Conservation (phyloP, 2,113 vertebrate genomes). For the Struthio camelus region DNA sequence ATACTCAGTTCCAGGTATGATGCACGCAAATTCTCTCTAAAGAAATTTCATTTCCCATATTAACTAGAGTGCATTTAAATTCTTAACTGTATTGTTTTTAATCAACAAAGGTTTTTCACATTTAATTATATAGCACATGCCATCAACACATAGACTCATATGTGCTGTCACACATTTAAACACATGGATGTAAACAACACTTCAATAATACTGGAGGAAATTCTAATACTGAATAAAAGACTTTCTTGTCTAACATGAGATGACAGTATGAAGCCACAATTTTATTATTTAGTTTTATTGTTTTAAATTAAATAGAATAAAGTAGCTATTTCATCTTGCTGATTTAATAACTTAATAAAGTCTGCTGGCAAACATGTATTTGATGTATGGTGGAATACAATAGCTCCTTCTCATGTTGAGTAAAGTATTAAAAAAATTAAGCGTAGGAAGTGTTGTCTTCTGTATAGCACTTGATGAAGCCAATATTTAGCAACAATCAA, state of each 20-base stretch:
- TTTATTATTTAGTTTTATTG: conserved; percentile 73
- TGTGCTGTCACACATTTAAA: not conserved
- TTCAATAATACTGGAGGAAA: not conserved
- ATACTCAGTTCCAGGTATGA: not conserved
- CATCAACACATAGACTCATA: not conserved
- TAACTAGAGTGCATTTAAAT: not conserved
- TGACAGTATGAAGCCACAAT: conserved; percentile 28
- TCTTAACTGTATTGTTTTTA: not conserved
- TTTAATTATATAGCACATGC: not conserved
- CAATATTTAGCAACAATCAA: conserved; percentile 17
- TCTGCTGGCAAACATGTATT: conserved; percentile 36
- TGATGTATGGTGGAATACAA: conserved; percentile 30
- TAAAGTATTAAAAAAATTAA: conserved; percentile 20
- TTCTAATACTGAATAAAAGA: conserved; percentile 7
- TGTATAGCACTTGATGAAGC: conserved; percentile 1
- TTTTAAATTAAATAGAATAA: conserved; percentile 68
- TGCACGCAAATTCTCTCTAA: not conserved
- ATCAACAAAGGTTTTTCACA: not conserved
- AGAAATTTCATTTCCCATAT: not conserved
- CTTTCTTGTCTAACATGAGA: conserved; percentile 26
- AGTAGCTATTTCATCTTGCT: conserved; percentile 59
- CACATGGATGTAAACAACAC: not conserved
- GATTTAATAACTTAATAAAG: conserved; percentile 75
- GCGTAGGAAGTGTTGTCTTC: not conserved
- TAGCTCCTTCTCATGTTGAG: conserved; percentile 18